These are phyloP conservation scores for Pluvialis apricaria DNA, from an alignment of 2,113 vertebrate species.

Conservation along the genomic window DNA sequence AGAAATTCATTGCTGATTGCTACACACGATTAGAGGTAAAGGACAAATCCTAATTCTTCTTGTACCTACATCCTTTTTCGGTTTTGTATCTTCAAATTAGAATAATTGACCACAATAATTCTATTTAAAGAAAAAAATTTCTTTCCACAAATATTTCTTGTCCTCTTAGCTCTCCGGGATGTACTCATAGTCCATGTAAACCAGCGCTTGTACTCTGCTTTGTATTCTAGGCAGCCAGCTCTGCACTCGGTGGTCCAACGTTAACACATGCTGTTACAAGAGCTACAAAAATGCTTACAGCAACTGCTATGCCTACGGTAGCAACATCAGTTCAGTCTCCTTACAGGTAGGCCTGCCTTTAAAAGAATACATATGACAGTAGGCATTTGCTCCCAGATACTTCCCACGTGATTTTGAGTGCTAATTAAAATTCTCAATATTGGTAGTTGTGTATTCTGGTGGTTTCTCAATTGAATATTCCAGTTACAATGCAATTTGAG, in stretches of 20 bases:
- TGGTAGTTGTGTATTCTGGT: background rate
- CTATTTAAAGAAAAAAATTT: background rate
- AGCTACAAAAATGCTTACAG: slow-evolving; percentile 98
- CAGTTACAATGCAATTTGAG: background rate
- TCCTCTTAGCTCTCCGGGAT: background rate
- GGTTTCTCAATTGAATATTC: background rate
- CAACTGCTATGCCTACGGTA: slow-evolving; percentile 97
- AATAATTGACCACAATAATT: background rate
- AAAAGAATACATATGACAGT: background rate
- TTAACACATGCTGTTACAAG: slow-evolving; percentile 96
- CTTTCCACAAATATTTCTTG: background rate
- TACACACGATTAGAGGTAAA: slow-evolving; percentile 95
- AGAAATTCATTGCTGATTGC: slow-evolving; percentile 99
- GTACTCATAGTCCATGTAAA: background rate
- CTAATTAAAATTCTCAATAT: background rate
- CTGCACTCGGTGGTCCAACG: slow-evolving; percentile 93
- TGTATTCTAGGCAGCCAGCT: slow-evolving; percentile 88
- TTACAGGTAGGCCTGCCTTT: slow-evolving; percentile 82
- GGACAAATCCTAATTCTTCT: background rate
- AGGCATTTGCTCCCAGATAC: background rate
- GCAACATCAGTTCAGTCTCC: slow-evolving; percentile 98
- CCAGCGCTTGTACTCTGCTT: background rate
- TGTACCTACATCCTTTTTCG: background rate
- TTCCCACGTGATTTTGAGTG: background rate
- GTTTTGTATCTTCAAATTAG: background rate